A percentile compares a stretch with the other conserved stretches of the same genome.
phyloP scores from a whole-genome alignment of 2,888 invertebrate species.

The Apotomis betuletana region DNA sequence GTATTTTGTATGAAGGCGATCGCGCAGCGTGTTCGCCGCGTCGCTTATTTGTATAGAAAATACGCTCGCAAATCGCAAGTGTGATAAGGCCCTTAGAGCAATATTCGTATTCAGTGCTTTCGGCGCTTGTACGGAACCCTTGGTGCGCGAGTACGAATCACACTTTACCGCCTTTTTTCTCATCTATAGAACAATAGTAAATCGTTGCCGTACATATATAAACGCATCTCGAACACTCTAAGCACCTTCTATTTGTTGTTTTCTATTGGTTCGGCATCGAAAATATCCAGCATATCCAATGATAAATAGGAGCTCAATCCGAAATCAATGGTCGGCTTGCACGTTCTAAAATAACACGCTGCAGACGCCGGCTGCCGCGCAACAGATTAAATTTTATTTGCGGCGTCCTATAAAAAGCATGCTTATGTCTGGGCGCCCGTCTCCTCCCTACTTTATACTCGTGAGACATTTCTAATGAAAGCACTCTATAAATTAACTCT shows the following conservation, averaged over 20 bases:
- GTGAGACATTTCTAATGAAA: constrained; percentile 32
- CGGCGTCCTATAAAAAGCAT: constrained; percentile 74
- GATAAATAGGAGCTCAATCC: constrained; percentile 16
- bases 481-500: constrained; percentile 17
- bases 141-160: too few species aligned
- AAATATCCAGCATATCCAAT: constrained; percentile 12
- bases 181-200: neutral
- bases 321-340: constrained; percentile 15
- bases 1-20: too few species aligned
- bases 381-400: constrained; percentile 71
- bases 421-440: constrained; percentile 68
- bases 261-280: neutral
- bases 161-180: too few species aligned
- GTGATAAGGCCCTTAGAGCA: too few species aligned
- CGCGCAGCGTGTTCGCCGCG: too few species aligned
- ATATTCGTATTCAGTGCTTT: too few species aligned
- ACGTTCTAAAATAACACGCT: constrained; percentile 41
- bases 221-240: neutral
- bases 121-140: too few species aligned
- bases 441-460: constrained; percentile 50
- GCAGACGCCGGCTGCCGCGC: constrained; percentile 48
- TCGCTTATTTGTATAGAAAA: too few species aligned
- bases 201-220: neutral
- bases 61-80: too few species aligned
- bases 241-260: neutral